A percentile compares a stretch with the other conserved stretches of the same genome.
Conservation (phyloP, 64 coral and sea anemone species). For the Catalaphyllia jardinei region DNA sequence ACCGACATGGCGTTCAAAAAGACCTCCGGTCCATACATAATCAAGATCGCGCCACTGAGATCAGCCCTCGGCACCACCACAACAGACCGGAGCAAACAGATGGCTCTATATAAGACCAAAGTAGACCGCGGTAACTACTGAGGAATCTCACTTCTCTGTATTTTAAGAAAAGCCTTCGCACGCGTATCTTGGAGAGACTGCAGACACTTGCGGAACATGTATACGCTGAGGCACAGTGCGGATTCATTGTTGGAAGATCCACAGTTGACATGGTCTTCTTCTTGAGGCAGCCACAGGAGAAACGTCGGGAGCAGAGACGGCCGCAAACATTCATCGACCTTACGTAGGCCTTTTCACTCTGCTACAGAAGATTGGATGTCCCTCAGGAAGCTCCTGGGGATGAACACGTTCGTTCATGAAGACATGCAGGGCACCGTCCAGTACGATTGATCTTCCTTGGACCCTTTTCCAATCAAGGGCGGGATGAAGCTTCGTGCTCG, state of each 20-base stretch:
- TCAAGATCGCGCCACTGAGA: too few relatives aligned
- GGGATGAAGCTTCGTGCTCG: slow-evolving; percentile 7
- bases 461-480: background rate
- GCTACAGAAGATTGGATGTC: slow-evolving; percentile 29
- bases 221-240: too few relatives aligned
- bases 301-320: slow-evolving; percentile 6
- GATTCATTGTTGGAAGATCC: background rate
- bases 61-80: too few relatives aligned
- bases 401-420: slow-evolving; percentile 8
- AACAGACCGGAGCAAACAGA: too few relatives aligned
- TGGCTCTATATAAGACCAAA: too few relatives aligned
- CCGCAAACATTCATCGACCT: slow-evolving; percentile 3
- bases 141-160: too few relatives aligned
- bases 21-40: too few relatives aligned
- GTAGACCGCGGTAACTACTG: too few relatives aligned
- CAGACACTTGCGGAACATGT: too few relatives aligned
- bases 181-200: too few relatives aligned
- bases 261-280: slow-evolving; percentile 26
- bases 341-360: slow-evolving; percentile 13
- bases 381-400: slow-evolving; percentile 4
- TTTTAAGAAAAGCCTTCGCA: too few relatives aligned
- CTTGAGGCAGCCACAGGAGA: slow-evolving; percentile 48
- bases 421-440: slow-evolving; percentile 25
- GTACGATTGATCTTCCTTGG: background rate
- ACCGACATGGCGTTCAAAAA: too few relatives aligned